Evolutionary conservation across 2,888 invertebrate genomes (phyloP).

Genomic region (Sycophila texana): DNA sequence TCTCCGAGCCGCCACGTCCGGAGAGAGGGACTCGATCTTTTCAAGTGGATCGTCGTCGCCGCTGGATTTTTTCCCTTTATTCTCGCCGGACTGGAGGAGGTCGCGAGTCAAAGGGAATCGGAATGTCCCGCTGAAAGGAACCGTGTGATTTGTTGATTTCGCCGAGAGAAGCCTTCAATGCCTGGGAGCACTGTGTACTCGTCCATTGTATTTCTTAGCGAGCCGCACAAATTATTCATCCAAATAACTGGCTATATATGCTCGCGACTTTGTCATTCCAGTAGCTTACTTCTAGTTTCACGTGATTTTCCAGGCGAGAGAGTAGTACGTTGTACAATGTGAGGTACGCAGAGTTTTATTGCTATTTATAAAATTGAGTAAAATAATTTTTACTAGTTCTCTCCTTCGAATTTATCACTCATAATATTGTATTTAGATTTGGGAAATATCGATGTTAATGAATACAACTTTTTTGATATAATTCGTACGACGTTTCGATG

Average conservation of each 20-base stretch:
- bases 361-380: no score
- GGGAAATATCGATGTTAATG: no score
- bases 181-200: background rate
- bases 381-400: no score
- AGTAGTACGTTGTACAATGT: background rate
- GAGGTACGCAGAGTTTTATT: no score
- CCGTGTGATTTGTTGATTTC: conserved; percentile 32
- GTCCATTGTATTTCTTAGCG: background rate
- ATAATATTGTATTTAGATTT: no score
- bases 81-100: background rate
- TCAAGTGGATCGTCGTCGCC: conserved; percentile 22
- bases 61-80: conserved; percentile 15
- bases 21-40: conserved; percentile 9
- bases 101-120: conserved; percentile 16
- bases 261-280: background rate
- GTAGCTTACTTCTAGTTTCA: no score
- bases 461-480: no score
- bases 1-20: background rate
- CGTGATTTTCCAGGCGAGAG: background rate
- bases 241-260: conserved; percentile 14
- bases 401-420: no score
- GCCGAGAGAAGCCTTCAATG: background rate
- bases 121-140: conserved; percentile 14
- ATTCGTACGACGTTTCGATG: no score
- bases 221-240: conserved; percentile 16